These are phyloP conservation scores for Okamejei kenojei DNA, from an alignment of 2,797 vertebrate species.

Conservation along the genomic window DNA sequence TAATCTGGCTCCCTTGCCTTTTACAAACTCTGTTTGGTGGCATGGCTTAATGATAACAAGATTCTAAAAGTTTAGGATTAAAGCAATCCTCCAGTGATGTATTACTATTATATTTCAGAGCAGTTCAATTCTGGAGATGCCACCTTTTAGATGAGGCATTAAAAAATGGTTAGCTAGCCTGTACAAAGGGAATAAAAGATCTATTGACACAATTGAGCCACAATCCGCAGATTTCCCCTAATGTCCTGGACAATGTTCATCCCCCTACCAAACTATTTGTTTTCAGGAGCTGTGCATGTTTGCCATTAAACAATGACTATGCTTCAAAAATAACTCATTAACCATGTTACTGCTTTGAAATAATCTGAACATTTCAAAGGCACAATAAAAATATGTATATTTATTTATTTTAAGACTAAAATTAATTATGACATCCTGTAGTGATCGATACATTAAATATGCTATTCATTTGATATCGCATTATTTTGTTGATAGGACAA, in stretches of 20 bases:
- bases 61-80: neutral
- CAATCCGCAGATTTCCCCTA: neutral
- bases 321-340: neutral
- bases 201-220: neutral
- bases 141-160: neutral
- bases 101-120: neutral
- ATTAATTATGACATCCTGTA: neutral
- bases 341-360: neutral
- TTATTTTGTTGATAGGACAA: neutral
- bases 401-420: neutral
- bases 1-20: neutral
- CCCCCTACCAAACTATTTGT: neutral
- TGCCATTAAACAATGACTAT: neutral
- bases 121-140: neutral
- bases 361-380: neutral
- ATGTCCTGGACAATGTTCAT: neutral
- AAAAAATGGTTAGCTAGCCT: neutral
- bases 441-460: neutral
- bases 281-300: neutral
- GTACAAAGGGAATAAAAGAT: neutral
- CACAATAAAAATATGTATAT: neutral
- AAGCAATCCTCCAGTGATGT: neutral
- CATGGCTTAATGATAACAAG: neutral
- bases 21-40: neutral
- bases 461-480: neutral